These are phyloP conservation scores for Heteractis magnifica DNA, from an alignment of 92 coral and sea anemone species.

Conservation along the genomic window DNA sequence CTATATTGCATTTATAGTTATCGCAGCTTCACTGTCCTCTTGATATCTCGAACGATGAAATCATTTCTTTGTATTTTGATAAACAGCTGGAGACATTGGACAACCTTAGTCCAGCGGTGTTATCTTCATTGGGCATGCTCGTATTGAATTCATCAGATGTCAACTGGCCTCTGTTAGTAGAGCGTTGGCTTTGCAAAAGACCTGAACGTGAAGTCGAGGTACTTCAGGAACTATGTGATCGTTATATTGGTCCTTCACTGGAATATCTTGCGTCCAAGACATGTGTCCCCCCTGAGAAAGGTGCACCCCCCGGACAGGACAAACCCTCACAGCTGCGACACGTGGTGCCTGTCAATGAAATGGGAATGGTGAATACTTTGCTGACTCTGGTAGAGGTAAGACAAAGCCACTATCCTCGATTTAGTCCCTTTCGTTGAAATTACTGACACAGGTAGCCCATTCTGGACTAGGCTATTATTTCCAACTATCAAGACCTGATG, in stretches of 20 bases:
- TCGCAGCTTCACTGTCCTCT: neutral
- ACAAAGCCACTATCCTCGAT: neutral
- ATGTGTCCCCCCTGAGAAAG: slow-evolving; percentile 88
- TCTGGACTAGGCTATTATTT: slow-evolving; percentile 72
- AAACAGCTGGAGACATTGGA: slow-evolving; percentile 80
- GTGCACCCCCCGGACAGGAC: slow-evolving; percentile 83
- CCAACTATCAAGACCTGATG: slow-evolving; percentile 86
- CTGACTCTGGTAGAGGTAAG: slow-evolving; percentile 88
- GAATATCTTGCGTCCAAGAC: slow-evolving; percentile 78
- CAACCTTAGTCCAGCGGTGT: slow-evolving; percentile 84
- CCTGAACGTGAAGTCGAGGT: slow-evolving; percentile 90
- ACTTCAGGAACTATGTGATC: slow-evolving; percentile 81
- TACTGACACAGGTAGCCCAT: neutral
- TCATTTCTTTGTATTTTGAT: neutral
- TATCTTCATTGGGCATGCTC: slow-evolving; percentile 90
- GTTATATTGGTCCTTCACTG: slow-evolving; percentile 86
- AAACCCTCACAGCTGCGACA: slow-evolving; percentile 83
- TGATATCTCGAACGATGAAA: neutral
- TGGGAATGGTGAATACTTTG: slow-evolving; percentile 91
- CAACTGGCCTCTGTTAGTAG: slow-evolving; percentile 91
- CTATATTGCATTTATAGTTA: neutral
- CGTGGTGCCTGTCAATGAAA: slow-evolving; percentile 82
- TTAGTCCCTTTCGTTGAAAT: neutral
- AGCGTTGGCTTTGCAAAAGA: slow-evolving; percentile 87
- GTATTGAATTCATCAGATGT: slow-evolving; percentile 77